These are phyloP conservation scores for Ophraella communa DNA, from an alignment of 2,888 invertebrate species.

Conservation along the genomic window DNA sequence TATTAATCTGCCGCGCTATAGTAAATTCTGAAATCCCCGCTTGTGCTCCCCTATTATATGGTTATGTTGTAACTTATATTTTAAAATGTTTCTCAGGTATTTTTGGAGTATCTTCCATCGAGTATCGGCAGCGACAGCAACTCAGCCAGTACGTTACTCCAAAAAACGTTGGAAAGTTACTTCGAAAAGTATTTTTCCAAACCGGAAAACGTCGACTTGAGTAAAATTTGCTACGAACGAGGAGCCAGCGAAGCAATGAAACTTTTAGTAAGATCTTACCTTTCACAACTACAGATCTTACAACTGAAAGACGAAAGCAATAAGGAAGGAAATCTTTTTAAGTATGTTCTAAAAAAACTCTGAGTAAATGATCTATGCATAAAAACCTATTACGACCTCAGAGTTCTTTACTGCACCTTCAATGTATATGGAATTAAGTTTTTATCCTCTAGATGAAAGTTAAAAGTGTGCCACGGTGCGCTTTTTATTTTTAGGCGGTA, in stretches of 20 bases:
- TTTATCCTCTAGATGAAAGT: no score
- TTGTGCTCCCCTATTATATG: no score
- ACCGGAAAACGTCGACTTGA: constrained; percentile 51
- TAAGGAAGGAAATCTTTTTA: constrained; percentile 17
- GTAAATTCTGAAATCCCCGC: no score
- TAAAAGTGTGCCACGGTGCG: no score
- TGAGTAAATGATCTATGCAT: no score
- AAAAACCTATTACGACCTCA: no score
- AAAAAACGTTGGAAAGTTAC: constrained; percentile 62
- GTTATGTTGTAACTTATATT: no score
- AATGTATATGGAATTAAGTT: no score
- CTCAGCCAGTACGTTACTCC: constrained; percentile 61
- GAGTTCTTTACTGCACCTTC: no score
- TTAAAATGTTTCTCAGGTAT: constrained; percentile 60
- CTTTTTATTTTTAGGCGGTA: no score
- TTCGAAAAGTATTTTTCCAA: constrained; percentile 56
- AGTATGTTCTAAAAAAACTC: no score
- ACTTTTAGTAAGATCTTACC: constrained; percentile 68
- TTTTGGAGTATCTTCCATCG: constrained; percentile 71
- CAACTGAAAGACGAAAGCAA: constrained; percentile 50
- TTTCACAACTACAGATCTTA: constrained; percentile 59
- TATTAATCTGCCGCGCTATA: no score
- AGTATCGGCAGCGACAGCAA: constrained; percentile 66
- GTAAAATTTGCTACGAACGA: constrained; percentile 58
- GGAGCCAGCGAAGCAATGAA: constrained; percentile 65